A percentile compares a stretch with the other conserved stretches of the same genome.
Evolutionary conservation across 64 coral and sea anemone species (phyloP).

Genomic region (Porites australiensis): DNA sequence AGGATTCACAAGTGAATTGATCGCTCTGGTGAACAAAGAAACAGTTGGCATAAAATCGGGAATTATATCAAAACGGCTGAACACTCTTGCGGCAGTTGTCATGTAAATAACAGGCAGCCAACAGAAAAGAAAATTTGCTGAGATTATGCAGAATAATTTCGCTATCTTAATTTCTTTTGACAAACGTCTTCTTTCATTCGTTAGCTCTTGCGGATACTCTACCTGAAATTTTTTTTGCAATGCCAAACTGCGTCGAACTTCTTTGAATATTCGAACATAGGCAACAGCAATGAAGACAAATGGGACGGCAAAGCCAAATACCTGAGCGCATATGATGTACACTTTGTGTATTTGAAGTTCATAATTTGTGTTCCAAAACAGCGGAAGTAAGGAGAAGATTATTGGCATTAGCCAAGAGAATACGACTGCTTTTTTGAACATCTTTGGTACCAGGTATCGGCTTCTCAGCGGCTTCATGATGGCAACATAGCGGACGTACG

Average conservation of each 20-base stretch:
- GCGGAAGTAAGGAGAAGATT: not conserved
- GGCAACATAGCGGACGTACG: slow-evolving; percentile 19
- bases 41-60: not conserved
- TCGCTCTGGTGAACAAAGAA: slow-evolving; percentile 18
- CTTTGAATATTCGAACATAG: slow-evolving; percentile 8
- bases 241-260: slow-evolving; percentile 3
- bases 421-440: not conserved
- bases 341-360: not conserved
- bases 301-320: slow-evolving; percentile 1
- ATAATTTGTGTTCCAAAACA: not conserved
- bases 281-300: slow-evolving; percentile 6
- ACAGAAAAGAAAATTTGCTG: not conserved
- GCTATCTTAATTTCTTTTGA: not conserved
- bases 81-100: not conserved
- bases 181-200: not conserved
- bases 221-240: not conserved
- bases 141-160: slow-evolving; percentile 14
- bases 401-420: not conserved
- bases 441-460: not conserved
- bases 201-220: not conserved
- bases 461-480: not conserved
- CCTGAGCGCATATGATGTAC: not conserved
- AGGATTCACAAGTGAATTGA: slow-evolving; percentile 35
- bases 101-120: slow-evolving; percentile 46
- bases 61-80: not conserved